Base-by-base conservation (phyloP, 2,113 vertebrate species). In the Ovis canadensis region DNA sequence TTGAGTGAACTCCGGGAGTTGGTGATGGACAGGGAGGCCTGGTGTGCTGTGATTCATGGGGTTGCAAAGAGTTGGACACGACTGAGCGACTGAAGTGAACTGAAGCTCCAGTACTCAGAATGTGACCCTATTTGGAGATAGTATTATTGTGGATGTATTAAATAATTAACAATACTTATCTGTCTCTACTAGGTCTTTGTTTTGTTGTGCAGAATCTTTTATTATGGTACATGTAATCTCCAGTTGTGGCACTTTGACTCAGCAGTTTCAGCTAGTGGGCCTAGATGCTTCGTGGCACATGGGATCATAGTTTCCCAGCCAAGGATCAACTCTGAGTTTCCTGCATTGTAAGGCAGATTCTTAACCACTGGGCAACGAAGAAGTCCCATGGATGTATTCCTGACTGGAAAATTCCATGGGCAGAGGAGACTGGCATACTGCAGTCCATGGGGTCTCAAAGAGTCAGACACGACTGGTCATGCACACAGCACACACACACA, bases 1-100 rank as follows among this genome's bases (percentile, higher is more conserved):
- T 0, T 27, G 23, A 25, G 55, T 57, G 23, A 59, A 25, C 3
- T 59, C 57, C 0, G 0, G 23, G 57, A 27, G 57, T 5, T 27
- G 23, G 23, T 59, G 23, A 59, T 59, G 23, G 23, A 27, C 57
- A 59, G 10, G 23, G 57, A 59, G 57, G 23, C 23, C 57, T 59
- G 57, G 57, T 0, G 1, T 25, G 55, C 55, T 57, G 23, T 9
- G 9, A 25, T 57, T 27, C 57, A 59, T 27, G 10, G 57, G 23
- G 23, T 59, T 4, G 1, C 57, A 27, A 59, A 59, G 57, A 27
- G 57, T 59, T 1, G 8, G 57, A 27, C 25, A 27, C 0, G 25
- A 59, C 57, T 59, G 25, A 59, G 57, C 0, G 11, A 59, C 57
- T 59, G 57, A 59, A 12, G 25, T 59, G 57, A 59, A 27, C 57